Conservation (phyloP, 2,888 invertebrate genomes). For the Rapana venosa region DNA sequence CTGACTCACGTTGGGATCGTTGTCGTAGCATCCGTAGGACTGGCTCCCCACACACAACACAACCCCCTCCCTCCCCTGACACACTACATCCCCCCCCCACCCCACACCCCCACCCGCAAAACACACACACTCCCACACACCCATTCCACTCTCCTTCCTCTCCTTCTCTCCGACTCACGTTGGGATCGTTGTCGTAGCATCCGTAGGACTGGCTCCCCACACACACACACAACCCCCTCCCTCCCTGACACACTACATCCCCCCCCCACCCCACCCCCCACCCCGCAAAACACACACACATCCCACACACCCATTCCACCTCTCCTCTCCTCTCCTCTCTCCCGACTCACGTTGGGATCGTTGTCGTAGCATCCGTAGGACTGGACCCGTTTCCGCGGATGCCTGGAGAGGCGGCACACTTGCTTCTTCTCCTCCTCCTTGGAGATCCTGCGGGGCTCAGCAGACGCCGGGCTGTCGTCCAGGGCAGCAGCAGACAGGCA, state of each 20-base stretch:
- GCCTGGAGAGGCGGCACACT: constrained; percentile 47
- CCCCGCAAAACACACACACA: too few species aligned
- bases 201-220: too few species aligned
- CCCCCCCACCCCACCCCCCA: neutral
- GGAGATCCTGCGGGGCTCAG: constrained; percentile 49
- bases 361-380: constrained; percentile 51
- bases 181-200: too few species aligned
- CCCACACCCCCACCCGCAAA: too few species aligned
- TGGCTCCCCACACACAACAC: too few species aligned
- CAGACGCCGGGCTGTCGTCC: constrained; percentile 54
- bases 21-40: too few species aligned
- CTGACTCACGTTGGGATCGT: neutral
- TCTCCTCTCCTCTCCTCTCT: neutral
- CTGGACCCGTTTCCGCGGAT: constrained; percentile 47
- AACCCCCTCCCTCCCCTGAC: too few species aligned
- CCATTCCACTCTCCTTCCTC: too few species aligned
- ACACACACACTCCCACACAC: too few species aligned
- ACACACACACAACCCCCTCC: too few species aligned
- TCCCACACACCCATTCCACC: neutral
- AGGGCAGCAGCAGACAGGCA: constrained; percentile 50
- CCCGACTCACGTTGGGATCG: constrained; percentile 49
- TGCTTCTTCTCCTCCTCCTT: constrained; percentile 48
- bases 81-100: too few species aligned
- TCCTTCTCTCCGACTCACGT: too few species aligned
- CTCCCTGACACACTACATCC: neutral